Conservation (phyloP, 2,888 invertebrate species). For the Nysson spinosus region DNA sequence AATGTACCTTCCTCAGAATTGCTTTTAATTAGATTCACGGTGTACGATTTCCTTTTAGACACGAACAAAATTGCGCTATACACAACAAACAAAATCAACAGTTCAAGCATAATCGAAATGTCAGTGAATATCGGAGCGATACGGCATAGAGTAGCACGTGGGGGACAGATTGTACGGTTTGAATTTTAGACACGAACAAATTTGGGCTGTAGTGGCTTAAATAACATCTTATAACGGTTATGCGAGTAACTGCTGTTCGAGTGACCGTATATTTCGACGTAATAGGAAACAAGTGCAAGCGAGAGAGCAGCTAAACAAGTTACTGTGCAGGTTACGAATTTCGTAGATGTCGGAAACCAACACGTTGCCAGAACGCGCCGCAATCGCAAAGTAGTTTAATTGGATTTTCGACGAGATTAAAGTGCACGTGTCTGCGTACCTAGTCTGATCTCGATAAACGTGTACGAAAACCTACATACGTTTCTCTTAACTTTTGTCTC, state of each 20-base stretch:
- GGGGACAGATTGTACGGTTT: too few species aligned
- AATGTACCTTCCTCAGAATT: too few species aligned
- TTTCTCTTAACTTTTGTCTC: too few species aligned
- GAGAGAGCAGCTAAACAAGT: slow-evolving; percentile 51
- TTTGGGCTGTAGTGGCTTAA: slow-evolving; percentile 59
- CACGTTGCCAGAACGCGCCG: slow-evolving; percentile 51
- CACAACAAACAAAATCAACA: too few species aligned
- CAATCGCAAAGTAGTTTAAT: slow-evolving; percentile 69
- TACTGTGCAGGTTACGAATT: slow-evolving; percentile 57
- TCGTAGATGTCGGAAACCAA: slow-evolving; percentile 58
- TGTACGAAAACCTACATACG: too few species aligned
- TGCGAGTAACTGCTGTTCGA: slow-evolving; percentile 51
- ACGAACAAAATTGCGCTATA: too few species aligned
- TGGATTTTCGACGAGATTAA: slow-evolving; percentile 71
- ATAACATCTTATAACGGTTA: slow-evolving; percentile 54
- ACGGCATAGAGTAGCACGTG: too few species aligned
- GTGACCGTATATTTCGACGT: slow-evolving; percentile 53
- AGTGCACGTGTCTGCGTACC: slow-evolving; percentile 45
- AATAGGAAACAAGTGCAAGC: slow-evolving; percentile 54
- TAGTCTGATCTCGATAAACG: slow-evolving; percentile 57
- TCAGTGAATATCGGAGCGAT: too few species aligned
- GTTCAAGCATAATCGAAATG: too few species aligned
- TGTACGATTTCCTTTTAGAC: too few species aligned
- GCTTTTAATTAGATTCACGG: too few species aligned
- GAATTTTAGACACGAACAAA: too few species aligned